Base-by-base conservation (phyloP, 2,113 vertebrate genomes). In the Larimichthys polyactis region DNA sequence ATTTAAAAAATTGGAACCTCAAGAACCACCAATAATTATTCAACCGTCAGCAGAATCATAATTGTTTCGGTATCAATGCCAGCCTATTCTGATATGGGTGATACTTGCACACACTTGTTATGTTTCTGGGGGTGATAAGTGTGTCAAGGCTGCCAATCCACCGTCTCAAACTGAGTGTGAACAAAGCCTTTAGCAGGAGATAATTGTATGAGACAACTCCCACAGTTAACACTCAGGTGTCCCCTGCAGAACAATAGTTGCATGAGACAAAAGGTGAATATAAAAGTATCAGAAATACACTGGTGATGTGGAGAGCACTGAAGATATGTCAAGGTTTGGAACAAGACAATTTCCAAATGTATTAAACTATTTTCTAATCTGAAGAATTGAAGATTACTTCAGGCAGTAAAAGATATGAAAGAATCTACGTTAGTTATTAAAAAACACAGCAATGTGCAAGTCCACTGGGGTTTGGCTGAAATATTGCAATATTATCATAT, bases 281-380 rank as follows among this genome's bases (percentile, higher is more conserved):
- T 4, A 15, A 48, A 60, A 51, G 27, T 40, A 60, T 55, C 40
- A 58, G 65, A 3, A 27, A 59, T 2, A 11, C 1, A 16, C 17
- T 46, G 48, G 43, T 44, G 32, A 29, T 7, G n/a, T 24, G 40
- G 12, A 20, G 11, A 59, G 44, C 7, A 40, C 51, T 27, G 2
- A 3, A 0, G 10, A 3, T 58, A 77, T 55, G 78, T 74, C 22
- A 55, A 75, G 19, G 32, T 19, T 16, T 44, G 29, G 3, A 0
- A 43, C 83, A 70, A 78, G 17, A 83, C 51, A 83, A 24, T 65
- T 73, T 72, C 1, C 9, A 8, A 57, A 59, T 84, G 70, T 40
- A 12, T 27, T 49, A 9, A 29, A 68, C 78, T 48, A 32, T 49
- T 58, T 70, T 75, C 12, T 11, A 7, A 24, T 78, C 32, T 40